Evolutionary conservation across 1,140 invertebrate species (phyloP), one percentile per base, ranked within the genome.

Genomic region (Ooceraea biroi): DNA sequence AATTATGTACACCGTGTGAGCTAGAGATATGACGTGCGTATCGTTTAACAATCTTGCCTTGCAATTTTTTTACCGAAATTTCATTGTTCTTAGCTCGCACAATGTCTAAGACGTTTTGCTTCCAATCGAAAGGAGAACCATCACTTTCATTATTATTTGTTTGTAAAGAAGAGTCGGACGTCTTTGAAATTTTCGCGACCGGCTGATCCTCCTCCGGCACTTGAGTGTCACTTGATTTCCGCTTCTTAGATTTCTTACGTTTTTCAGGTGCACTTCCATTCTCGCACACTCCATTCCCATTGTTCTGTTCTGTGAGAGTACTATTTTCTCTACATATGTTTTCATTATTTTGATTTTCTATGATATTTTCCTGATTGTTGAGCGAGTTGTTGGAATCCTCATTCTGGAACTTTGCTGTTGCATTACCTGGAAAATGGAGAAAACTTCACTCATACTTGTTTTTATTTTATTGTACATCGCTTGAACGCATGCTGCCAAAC

Each of bases 61-160:
- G 89, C 55, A 95, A 82, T 88, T 94, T 95, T 68, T 91, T 93
- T 44, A 93, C 63, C 2, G 94, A 92, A 25, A 95, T 92, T 83
- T 91, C 92, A 60, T 84, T 36, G 2, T 36, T 85, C 85, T 94
- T 95, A 5, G 57, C 41, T 27, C 87, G 83, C 55, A 95, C 83
- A 68, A 93, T 88, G 11, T 93, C 83, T 41, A 94, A 50, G 82
- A 95, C 94, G 71, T 82, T 85, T 50, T 82, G 80, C 82, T 93
- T 92, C 91, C 92, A 95, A 72, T 88, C 83, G 85, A 95, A 95
- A 7, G 1, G 12, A 12, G 12, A 7, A 14, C 30, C 27, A 4
- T 57, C 12, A 77, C 91, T 92, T 44, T 19, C 65, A 77, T 73
- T 82, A 77, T 72, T 58, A 36, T 66, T 89, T 73, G 12, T 14